Evolutionary conservation across 2,888 invertebrate species (phyloP).

Genomic region (Silvanus unidentatus): DNA sequence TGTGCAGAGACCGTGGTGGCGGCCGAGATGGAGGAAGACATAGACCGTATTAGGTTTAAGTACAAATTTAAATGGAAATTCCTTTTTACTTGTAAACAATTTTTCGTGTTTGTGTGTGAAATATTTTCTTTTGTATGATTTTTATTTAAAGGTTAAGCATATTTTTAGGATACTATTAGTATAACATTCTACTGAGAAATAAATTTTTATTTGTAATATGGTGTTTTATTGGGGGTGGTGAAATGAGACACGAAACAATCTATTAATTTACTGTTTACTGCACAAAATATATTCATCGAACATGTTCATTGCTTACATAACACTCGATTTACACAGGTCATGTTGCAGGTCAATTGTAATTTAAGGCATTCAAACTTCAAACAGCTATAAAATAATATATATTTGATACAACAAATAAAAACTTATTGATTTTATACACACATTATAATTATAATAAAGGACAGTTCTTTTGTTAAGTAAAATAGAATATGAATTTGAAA

Average conservation of each 20-base stretch:
- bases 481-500: too few species aligned
- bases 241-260: conserved; percentile 29
- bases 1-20: conserved; percentile 38
- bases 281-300: conserved; percentile 49
- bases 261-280: conserved; percentile 47
- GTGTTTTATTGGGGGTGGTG: background rate
- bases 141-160: too few species aligned
- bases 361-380: conserved; percentile 27
- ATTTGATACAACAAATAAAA: conserved; percentile 1
- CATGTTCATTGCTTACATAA: conserved; percentile 46
- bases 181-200: too few species aligned
- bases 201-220: too few species aligned
- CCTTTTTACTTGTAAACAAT: background rate
- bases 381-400: conserved; percentile 31
- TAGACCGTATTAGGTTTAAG: conserved; percentile 35
- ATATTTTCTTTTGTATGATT: too few species aligned
- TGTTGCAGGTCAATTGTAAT: conserved; percentile 42
- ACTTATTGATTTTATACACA: background rate
- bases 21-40: conserved; percentile 43
- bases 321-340: conserved; percentile 44
- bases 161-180: too few species aligned
- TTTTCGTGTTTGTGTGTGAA: too few species aligned
- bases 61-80: conserved; percentile 1
- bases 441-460: too few species aligned
- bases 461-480: too few species aligned